Conservation (phyloP, 2,888 invertebrate species). For the Oxytorus armatus region DNA sequence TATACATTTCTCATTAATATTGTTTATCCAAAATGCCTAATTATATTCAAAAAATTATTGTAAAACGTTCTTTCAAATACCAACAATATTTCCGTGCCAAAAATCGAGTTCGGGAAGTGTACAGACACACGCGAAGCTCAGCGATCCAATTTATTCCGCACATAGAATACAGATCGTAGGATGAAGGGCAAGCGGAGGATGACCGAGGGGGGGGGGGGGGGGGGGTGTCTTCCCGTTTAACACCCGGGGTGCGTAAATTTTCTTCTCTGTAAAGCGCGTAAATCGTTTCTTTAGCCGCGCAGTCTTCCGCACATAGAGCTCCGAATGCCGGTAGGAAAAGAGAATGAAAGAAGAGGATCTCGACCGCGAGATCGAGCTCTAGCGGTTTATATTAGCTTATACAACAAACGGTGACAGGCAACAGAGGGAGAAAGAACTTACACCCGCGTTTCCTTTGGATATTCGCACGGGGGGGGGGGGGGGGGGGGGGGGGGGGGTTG, state of each 20-base stretch:
- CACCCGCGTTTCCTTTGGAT: conserved; percentile 56
- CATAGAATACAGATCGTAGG: neutral
- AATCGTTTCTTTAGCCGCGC: conserved; percentile 24
- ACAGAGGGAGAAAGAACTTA: conserved; percentile 31
- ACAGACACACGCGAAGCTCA: neutral
- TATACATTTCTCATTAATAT: no score
- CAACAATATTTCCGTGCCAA: no score
- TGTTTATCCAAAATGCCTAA: no score
- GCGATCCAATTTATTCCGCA: neutral
- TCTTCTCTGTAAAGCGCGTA: conserved; percentile 46
- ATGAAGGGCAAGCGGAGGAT: neutral
- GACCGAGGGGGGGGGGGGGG: neutral
- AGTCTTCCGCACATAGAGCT: neutral
- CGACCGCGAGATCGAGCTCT: conserved; percentile 25
- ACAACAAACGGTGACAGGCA: conserved; percentile 10
- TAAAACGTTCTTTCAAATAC: no score
- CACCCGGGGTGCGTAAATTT: conserved; percentile 61
- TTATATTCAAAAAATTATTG: no score
- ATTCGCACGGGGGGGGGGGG: conserved; percentile 37
- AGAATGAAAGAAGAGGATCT: conserved; percentile 42
- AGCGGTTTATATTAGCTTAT: conserved; percentile 45
- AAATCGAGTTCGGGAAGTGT: neutral
- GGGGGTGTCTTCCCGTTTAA: conserved; percentile 14
- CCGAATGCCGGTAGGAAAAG: conserved; percentile 3
- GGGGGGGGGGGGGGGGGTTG: no score